Base-by-base conservation (phyloP, 2,113 vertebrate genomes). In the Rhinopomastus cyanomelas region DNA sequence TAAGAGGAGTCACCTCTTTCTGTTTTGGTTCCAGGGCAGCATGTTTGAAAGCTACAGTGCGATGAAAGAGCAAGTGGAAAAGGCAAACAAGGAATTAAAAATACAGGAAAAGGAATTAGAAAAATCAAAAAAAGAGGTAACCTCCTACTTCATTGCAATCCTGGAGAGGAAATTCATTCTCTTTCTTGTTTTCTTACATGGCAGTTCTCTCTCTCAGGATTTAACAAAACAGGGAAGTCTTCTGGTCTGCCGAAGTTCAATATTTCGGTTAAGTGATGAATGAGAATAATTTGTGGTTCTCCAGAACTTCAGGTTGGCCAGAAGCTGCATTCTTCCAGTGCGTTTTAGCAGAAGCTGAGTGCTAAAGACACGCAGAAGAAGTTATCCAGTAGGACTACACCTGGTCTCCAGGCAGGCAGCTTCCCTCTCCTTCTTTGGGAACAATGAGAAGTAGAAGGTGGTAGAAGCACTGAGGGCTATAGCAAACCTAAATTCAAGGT, bases 81-180 rank as follows among this genome's bases (percentile, higher is more conserved):
- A 60, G 55, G 93, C 68, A n/a, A 88, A 37, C 76, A 84, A 96
- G 11, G 88, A 98, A 60, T 82, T 97, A 62, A 84, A 95, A 92
- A 56, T 51, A 25, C 87, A 91, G 57, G 39, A 85, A 46, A 83
- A 86, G 20, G 93, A 95, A 76, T 81, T 96, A 88, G 96, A 97
- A 68, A 94, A 95, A 60, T 95, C 93, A 61, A 93, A 90, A 65
- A 75, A 34, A 29, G 97, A 98, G 92, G 98, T 98, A 95, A 89
- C 11, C 2, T 88, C 14, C 15, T 73, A 10, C 23, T 78, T 12
- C n/a, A 9, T 46, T 62, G 12, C 46, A 36, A 25, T 51, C 74
- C 53, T 78, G 27, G 89, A 27, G 26, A 81, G 27, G 5, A 32
- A 44, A 57, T 80, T 67, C 73, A 14, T 19, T 87, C 75, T 81